Base-by-base conservation (phyloP, 2,888 invertebrate species). In the Sicus ferrugineus region DNA sequence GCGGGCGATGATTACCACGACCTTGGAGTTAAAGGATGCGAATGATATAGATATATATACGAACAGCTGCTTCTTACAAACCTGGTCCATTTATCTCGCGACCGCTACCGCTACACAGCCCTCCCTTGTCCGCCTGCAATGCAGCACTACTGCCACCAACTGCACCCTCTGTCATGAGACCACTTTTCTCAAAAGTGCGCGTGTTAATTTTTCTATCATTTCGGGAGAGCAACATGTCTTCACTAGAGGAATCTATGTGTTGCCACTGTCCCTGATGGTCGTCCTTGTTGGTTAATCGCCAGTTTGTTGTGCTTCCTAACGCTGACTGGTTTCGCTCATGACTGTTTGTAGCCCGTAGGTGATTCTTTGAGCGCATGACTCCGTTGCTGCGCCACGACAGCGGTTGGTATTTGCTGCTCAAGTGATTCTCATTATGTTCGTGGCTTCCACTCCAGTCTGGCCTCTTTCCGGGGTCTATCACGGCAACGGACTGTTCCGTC, bases 321-420 rank as follows among this genome's bases (percentile, higher is more conserved):
- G 34, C 5, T 23, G 54, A 38, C 11, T 7, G 26, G 31, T 7
- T 19, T n/a, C 48, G 28, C 30, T 34, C 65, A 11, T 21, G 11
- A 9, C 6, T 28, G 26, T 3, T n/a, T 26, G 2, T n/a, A 21
- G 9, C 26, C 21, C 19, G 54, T 23, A 28, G 30, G 16, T 31
- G 31, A 9, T 67, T 50, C 23, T 67, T 67, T 30, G 28, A 46
- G 19, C 59, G 67, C 16, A 34, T 16, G 14, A 67, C 38, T 16
- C 67, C 67, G 48, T 67, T 67, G 48, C 48, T 67, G 23, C 67
- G 67, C 67, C 67, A 67, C 19, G 67, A 67, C 9, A 67, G 23
- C 9, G 58, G 31, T n/a, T 58, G 58, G 14, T 31, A 46, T 16
- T 67, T 67, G 23, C 16, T 23, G 19, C 23, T 46, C 26, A 48